A percentile compares a stretch with the other conserved stretches of the same genome.
Conservation (phyloP, 1,140 invertebrate species). For the Drosophila insularis region DNA sequence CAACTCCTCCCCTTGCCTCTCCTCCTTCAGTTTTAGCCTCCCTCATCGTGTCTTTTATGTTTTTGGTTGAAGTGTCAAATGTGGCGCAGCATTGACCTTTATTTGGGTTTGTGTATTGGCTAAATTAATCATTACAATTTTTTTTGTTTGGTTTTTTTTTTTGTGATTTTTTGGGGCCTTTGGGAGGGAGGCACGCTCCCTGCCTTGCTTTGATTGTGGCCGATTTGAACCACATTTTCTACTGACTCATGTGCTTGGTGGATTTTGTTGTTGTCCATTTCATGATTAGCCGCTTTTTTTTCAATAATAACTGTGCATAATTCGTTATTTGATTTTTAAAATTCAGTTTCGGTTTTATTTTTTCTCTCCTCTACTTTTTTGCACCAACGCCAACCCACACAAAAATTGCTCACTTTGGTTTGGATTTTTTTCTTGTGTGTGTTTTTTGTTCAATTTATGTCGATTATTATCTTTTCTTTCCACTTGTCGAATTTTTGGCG, state of each 20-base stretch:
- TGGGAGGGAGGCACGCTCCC: slow-evolving; percentile 22
- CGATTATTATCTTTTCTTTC: slow-evolving; percentile 10
- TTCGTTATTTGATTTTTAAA: slow-evolving; percentile 15
- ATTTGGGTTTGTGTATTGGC: slow-evolving; percentile 34
- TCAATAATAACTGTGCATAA: slow-evolving; percentile 52
- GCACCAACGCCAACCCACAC: slow-evolving; percentile 18
- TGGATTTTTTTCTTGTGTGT: background rate
- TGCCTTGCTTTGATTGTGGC: background rate
- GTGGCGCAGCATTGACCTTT: slow-evolving; percentile 67
- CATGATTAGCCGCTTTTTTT: slow-evolving; percentile 57
- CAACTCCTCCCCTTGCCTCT: background rate
- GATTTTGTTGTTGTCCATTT: slow-evolving; percentile 40
- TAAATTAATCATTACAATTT: slow-evolving; percentile 32
- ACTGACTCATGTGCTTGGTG: slow-evolving; percentile 56
- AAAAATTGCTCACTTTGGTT: background rate
- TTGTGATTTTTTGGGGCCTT: background rate
- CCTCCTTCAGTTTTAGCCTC: background rate
- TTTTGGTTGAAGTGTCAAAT: slow-evolving; percentile 58
- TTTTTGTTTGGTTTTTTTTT: background rate
- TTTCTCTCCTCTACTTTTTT: background rate
- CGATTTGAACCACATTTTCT: slow-evolving; percentile 42
- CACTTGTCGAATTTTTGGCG: slow-evolving; percentile 13
- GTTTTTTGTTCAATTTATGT: background rate
- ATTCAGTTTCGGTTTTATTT: background rate
- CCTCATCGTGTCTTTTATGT: background rate